Evolutionary conservation across 2,113 vertebrate genomes (phyloP).

Genomic region (Bubalus kerabau): DNA sequence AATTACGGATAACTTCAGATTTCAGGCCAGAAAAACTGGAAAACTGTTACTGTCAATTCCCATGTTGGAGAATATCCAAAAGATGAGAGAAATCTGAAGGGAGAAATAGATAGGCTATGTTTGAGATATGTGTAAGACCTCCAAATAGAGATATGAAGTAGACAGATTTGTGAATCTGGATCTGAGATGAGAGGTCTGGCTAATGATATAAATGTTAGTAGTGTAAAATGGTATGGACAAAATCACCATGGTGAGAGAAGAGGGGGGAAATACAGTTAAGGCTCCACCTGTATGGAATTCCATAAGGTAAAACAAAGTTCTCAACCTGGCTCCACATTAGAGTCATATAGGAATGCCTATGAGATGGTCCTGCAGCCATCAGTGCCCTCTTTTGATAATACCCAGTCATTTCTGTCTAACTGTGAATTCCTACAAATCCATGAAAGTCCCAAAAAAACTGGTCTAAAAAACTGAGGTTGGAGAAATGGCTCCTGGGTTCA

Average conservation of each 20-base stretch:
- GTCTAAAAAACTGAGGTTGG: not conserved
- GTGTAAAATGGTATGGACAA: not conserved
- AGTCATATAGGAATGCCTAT: not conserved
- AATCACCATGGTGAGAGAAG: not conserved
- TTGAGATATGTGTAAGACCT: not conserved
- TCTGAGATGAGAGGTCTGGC: not conserved
- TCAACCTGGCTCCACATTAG: not conserved
- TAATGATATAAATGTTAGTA: not conserved
- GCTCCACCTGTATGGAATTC: not conserved
- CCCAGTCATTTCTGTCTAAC: not conserved
- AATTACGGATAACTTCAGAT: not conserved
- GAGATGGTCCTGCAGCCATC: not conserved
- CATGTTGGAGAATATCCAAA: not conserved
- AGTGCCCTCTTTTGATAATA: conserved; percentile 19
- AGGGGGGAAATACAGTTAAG: not conserved
- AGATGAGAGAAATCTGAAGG: not conserved
- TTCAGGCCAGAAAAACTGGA: not conserved
- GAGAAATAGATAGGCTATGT: not conserved
- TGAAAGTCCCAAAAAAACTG: not conserved
- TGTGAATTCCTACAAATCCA: not conserved
- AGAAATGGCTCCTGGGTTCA: not conserved
- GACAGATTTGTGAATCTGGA: not conserved
- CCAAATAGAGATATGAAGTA: not conserved
- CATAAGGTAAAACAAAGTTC: not conserved
- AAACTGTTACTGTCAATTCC: not conserved